Conservation (phyloP, 2,797 vertebrate species). For the Mycteria americana region DNA sequence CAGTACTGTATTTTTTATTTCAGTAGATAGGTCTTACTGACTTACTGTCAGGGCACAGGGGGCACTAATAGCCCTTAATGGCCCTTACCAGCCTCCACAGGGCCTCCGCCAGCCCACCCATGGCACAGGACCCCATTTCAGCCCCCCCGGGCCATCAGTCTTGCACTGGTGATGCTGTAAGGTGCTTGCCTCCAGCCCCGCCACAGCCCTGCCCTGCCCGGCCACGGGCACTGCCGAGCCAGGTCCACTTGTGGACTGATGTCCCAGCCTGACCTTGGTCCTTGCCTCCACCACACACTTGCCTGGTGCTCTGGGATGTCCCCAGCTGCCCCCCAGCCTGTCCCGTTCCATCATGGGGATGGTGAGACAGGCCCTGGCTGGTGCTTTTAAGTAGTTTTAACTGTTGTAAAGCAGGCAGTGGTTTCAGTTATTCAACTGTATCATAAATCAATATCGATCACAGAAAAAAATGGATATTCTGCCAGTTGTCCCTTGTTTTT, state of each 20-base stretch:
- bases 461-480: background rate
- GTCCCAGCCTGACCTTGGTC: background rate
- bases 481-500: background rate
- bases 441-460: background rate
- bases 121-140: background rate
- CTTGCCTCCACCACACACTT: background rate
- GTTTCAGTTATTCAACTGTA: background rate
- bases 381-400: background rate
- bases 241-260: background rate
- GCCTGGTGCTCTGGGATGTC: background rate
- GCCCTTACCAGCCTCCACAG: background rate
- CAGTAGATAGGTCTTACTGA: background rate
- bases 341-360: accelerated
- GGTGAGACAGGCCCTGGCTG: background rate
- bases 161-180: background rate
- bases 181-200: background rate
- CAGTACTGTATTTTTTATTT: background rate
- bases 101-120: background rate
- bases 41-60: background rate
- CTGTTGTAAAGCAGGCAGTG: background rate
- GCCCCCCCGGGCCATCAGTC: background rate
- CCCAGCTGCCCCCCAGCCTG: background rate
- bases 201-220: background rate
- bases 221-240: accelerated
- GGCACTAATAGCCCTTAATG: background rate